Evolutionary conservation across 2,797 vertebrate species (phyloP).

Genomic region (Oryzias dopingdopingensis): DNA sequence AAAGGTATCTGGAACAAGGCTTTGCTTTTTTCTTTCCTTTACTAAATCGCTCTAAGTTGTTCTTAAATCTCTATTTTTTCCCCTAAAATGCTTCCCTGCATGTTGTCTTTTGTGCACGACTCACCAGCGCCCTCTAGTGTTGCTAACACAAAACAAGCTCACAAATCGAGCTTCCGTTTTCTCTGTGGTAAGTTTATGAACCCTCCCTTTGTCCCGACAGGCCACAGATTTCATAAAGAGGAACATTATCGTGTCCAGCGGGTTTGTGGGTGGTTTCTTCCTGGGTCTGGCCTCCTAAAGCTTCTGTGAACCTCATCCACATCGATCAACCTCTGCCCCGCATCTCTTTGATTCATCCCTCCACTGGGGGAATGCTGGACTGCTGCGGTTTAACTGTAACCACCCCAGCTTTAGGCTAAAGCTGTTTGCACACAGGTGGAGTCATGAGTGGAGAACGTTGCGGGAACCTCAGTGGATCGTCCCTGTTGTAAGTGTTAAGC

Average conservation of each 20-base stretch:
- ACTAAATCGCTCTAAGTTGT: background rate
- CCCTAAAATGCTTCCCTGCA: background rate
- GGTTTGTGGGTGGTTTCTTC: constrained; percentile 95
- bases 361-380: background rate
- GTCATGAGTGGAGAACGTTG: too few relatives aligned
- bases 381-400: background rate
- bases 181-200: background rate
- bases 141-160: constrained; percentile 12
- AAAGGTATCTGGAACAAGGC: constrained; percentile 63
- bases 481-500: background rate
- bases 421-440: too few relatives aligned
- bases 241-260: constrained; percentile 95
- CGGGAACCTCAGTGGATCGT: too few relatives aligned
- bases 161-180: background rate
- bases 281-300: constrained; percentile 90
- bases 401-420: too few relatives aligned
- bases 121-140: constrained; percentile 57
- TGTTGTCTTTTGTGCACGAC: constrained; percentile 5
- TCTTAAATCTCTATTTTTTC: background rate
- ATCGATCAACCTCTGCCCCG: constrained; percentile 26
- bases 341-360: constrained; percentile 15
- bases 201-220: constrained; percentile 64
- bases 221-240: constrained; percentile 95
- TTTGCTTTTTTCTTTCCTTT: constrained; percentile 18
- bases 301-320: constrained; percentile 44